Conservation (phyloP, 2,797 vertebrate genomes). For the Threskiornis aethiopicus region DNA sequence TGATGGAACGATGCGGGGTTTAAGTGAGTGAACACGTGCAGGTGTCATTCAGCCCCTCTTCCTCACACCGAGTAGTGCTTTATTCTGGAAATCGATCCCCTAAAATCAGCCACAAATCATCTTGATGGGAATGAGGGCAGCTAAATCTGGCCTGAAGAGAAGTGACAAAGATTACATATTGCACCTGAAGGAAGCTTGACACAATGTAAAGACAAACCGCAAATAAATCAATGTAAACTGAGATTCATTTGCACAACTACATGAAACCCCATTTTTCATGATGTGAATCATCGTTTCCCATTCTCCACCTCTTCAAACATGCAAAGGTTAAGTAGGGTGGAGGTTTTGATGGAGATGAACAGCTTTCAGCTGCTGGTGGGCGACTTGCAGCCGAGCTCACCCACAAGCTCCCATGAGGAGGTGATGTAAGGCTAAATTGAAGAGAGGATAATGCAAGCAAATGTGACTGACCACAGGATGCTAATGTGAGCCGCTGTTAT, state of each 20-base stretch:
- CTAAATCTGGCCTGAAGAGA: not conserved
- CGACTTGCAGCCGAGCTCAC: not conserved
- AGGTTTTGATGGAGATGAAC: not conserved
- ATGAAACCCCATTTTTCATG: rapidly evolving
- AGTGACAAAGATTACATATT: not conserved
- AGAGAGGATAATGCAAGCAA: not conserved
- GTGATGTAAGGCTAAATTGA: not conserved
- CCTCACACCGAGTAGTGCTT: not conserved
- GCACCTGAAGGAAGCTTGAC: not conserved
- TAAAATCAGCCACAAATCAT: not conserved
- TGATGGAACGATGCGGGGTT: rapidly evolving
- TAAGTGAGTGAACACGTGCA: not conserved
- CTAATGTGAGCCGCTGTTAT: not conserved
- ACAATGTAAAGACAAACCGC: rapidly evolving
- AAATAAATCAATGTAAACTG: not conserved
- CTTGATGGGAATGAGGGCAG: not conserved
- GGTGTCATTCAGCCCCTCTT: not conserved
- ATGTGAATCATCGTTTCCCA: not conserved
- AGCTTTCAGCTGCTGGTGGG: not conserved
- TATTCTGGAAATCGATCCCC: not conserved
- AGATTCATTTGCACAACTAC: not conserved
- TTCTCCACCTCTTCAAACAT: not conserved
- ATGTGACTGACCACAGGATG: not conserved
- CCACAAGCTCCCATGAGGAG: not conserved
- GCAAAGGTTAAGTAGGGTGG: not conserved